Percentiles rank a stretch among this genome's conserved stretches.
Evolutionary conservation across 1,140 invertebrate genomes (phyloP).

Genomic region (Cardiocondyla obscurior): DNA sequence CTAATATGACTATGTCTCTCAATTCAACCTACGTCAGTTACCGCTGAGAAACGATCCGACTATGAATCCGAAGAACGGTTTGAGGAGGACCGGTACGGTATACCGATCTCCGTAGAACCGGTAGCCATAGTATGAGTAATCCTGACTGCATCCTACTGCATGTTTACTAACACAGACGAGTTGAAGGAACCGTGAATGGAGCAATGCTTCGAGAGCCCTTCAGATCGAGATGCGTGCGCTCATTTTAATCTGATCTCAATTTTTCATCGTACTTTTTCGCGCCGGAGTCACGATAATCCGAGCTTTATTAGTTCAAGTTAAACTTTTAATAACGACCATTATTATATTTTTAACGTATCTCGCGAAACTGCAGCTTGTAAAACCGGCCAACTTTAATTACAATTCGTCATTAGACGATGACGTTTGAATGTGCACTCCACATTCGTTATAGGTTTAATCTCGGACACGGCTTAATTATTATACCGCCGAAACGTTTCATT

Average conservation of each 20-base stretch:
- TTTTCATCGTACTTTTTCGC: neutral
- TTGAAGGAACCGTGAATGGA: conserved; percentile 79
- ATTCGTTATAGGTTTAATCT: conserved; percentile 55
- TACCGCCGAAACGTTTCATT: conserved; percentile 60
- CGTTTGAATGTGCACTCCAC: conserved; percentile 36
- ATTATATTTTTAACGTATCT: neutral
- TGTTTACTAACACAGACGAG: conserved; percentile 81
- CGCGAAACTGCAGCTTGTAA: neutral
- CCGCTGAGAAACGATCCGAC: conserved; percentile 16
- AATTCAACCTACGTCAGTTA: neutral
- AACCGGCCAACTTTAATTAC: conserved; percentile 28
- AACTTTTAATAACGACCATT: neutral
- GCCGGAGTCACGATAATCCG: neutral
- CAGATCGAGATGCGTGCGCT: conserved; percentile 13
- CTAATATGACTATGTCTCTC: neutral
- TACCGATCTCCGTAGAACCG: conserved; percentile 58
- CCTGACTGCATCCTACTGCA: conserved; percentile 70
- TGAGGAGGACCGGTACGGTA: conserved; percentile 69
- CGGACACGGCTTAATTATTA: conserved; percentile 19
- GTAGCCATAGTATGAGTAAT: conserved; percentile 75
- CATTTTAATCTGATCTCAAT: conserved; percentile 2
- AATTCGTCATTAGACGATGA: conserved; percentile 39
- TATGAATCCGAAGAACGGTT: conserved; percentile 55
- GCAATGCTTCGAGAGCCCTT: conserved; percentile 59
- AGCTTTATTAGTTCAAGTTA: neutral